Percentiles rank a stretch among this genome's conserved stretches.
Conservation (phyloP, 1,140 invertebrate species). For the Panagrolaimus sp. region DNA sequence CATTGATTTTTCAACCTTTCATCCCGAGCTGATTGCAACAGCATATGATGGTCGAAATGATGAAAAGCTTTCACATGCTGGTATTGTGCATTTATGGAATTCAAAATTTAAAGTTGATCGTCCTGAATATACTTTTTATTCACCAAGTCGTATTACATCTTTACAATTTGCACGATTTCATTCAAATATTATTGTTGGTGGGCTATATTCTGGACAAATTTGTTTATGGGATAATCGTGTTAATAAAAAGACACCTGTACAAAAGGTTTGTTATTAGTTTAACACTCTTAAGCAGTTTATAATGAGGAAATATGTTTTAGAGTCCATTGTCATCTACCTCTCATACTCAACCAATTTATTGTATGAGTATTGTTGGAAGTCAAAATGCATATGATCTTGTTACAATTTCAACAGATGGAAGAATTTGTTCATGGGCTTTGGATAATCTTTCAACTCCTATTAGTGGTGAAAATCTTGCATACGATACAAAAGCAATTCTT, state of each 20-base stretch:
- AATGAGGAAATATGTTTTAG: slow-evolving; percentile 20
- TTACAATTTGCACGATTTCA: slow-evolving; percentile 93
- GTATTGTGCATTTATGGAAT: slow-evolving; percentile 94
- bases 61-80: slow-evolving; percentile 82
- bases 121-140: slow-evolving; percentile 69
- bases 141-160: slow-evolving; percentile 90
- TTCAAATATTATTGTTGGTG: slow-evolving; percentile 90
- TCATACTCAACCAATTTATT: slow-evolving; percentile 92
- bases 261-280: slow-evolving; percentile 28
- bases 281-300: slow-evolving; percentile 16
- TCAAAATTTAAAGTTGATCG: slow-evolving; percentile 93
- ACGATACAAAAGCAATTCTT: slow-evolving; percentile 12
- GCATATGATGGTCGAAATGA: slow-evolving; percentile 72
- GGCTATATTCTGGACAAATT: slow-evolving; percentile 68
- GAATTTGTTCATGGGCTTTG: slow-evolving; percentile 92
- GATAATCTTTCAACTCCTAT: slow-evolving; percentile 96
- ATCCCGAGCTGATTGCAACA: slow-evolving; percentile 67
- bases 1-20: slow-evolving; percentile 35
- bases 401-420: slow-evolving; percentile 91
- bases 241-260: slow-evolving; percentile 87
- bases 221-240: slow-evolving; percentile 97
- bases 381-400: slow-evolving; percentile 98
- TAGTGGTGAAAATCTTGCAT: slow-evolving; percentile 43
- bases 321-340: slow-evolving; percentile 83
- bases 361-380: slow-evolving; percentile 89